A percentile compares a stretch with the other conserved stretches of the same genome.
phyloP scores from a whole-genome alignment of 2,888 invertebrate species.

The Temnothorax unifasciatus region DNA sequence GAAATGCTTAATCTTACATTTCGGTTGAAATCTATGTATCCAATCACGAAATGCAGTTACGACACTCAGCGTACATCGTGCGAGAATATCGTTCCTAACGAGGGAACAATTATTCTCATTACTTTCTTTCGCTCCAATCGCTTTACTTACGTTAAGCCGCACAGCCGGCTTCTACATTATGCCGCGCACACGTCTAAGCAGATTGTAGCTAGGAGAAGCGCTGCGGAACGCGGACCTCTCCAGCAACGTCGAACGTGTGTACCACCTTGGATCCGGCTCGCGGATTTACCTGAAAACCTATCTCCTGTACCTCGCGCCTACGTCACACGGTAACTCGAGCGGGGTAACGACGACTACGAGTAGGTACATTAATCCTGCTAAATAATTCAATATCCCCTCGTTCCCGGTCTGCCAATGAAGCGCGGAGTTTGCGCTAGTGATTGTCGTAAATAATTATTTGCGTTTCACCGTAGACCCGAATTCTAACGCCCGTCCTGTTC shows the following conservation, averaged over 20 bases:
- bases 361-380: constrained; percentile 47
- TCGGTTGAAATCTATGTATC: neutral
- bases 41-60: neutral
- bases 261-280: constrained; percentile 29
- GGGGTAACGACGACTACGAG: constrained; percentile 43
- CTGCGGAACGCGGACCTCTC: constrained; percentile 3
- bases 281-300: constrained; percentile 39
- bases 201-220: constrained; percentile 32
- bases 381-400: constrained; percentile 42
- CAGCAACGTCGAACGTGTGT: neutral
- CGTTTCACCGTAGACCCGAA: constrained; percentile 15
- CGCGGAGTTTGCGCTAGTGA: constrained; percentile 37
- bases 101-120: constrained; percentile 64
- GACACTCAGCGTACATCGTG: neutral
- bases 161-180: constrained; percentile 41
- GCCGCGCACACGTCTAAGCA: constrained; percentile 39
- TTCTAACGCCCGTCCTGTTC: neutral
- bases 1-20: neutral
- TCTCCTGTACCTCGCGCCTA: constrained; percentile 22
- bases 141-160: constrained; percentile 58
- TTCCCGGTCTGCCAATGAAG: constrained; percentile 20
- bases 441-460: constrained; percentile 55
- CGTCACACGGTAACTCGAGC: constrained; percentile 41
- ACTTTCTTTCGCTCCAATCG: constrained; percentile 60
- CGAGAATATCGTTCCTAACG: neutral